A percentile compares a stretch with the other conserved stretches of the same genome.
phyloP scores from a whole-genome alignment of 2,888 invertebrate species.

The Acrocyrtus sp. region DNA sequence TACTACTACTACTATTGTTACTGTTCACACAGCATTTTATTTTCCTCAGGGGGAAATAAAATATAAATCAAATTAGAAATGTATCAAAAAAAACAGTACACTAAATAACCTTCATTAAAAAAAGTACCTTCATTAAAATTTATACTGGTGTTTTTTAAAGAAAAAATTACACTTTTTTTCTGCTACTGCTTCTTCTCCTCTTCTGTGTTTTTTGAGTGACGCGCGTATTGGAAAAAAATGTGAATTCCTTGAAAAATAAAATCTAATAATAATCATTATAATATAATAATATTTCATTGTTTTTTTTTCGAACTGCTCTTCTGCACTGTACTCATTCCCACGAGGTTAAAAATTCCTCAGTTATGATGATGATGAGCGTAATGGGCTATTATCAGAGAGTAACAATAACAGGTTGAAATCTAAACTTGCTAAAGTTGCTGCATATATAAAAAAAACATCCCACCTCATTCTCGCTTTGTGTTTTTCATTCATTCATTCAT shows the following conservation, averaged over 20 bases:
- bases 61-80: slow-evolving; percentile 51
- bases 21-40: neutral
- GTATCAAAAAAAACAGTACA: slow-evolving; percentile 30
- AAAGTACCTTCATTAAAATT: neutral
- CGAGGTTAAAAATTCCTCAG: slow-evolving; percentile 51
- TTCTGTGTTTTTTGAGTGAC: neutral
- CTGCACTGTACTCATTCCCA: slow-evolving; percentile 43
- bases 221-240: neutral
- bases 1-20: neutral
- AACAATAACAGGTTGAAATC: slow-evolving; percentile 33
- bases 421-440: too few species aligned
- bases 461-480: neutral
- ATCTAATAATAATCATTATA: neutral
- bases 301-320: neutral
- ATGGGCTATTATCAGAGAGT: slow-evolving; percentile 40
- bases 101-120: slow-evolving; percentile 19
- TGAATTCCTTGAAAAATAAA: neutral
- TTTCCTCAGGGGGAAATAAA: slow-evolving; percentile 6
- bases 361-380: slow-evolving; percentile 34
- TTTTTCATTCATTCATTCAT: slow-evolving; percentile 17
- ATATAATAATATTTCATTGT: neutral
- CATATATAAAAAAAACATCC: neutral
- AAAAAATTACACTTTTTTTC: too few species aligned
- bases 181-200: too few species aligned
- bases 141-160: neutral